A percentile compares a stretch with the other conserved stretches of the same genome.
Evolutionary conservation across 2,797 vertebrate species (phyloP).

Genomic region (Xenopus petersii): DNA sequence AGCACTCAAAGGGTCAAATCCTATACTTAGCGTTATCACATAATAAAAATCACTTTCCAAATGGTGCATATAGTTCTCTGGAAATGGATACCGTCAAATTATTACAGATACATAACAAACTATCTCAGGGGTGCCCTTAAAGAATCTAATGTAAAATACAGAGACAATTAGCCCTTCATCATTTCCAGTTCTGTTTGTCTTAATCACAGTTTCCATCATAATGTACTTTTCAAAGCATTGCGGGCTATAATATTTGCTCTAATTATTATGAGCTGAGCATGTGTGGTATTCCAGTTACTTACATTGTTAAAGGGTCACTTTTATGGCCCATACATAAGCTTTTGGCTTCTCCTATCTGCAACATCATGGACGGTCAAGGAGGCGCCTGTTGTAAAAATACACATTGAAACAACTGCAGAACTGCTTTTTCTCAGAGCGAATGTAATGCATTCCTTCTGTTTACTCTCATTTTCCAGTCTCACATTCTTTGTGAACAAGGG

Average conservation of each 20-base stretch:
- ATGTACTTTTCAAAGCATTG: conserved; percentile 28
- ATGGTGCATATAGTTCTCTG: background rate
- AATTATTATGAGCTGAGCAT: conserved; percentile 50
- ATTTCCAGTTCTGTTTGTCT: conserved; percentile 47
- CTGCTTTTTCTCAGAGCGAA: conserved; percentile 89
- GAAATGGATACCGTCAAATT: conserved; percentile 32
- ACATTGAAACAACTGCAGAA: conserved; percentile 81
- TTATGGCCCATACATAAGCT: conserved; percentile 78
- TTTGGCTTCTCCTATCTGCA: conserved; percentile 75
- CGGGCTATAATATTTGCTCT: conserved; percentile 7
- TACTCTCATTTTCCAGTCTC: conserved; percentile 91
- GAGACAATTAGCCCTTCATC: conserved; percentile 36
- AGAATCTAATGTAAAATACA: conserved; percentile 51
- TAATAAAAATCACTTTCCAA: conserved; percentile 35
- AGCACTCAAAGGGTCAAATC: background rate
- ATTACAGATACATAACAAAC: conserved; percentile 46
- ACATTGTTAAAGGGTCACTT: conserved; percentile 73
- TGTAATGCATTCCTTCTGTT: conserved; percentile 98
- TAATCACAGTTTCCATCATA: background rate
- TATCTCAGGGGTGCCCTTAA: conserved; percentile 50
- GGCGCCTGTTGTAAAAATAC: conserved; percentile 98
- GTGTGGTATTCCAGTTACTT: conserved; percentile 64
- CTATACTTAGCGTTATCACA: conserved; percentile 12
- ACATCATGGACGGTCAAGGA: conserved; percentile 82
- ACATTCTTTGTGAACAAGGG: conserved; percentile 91